Conservation (phyloP, 1,140 invertebrate species). For the Leptinotarsa undecemlineata region DNA sequence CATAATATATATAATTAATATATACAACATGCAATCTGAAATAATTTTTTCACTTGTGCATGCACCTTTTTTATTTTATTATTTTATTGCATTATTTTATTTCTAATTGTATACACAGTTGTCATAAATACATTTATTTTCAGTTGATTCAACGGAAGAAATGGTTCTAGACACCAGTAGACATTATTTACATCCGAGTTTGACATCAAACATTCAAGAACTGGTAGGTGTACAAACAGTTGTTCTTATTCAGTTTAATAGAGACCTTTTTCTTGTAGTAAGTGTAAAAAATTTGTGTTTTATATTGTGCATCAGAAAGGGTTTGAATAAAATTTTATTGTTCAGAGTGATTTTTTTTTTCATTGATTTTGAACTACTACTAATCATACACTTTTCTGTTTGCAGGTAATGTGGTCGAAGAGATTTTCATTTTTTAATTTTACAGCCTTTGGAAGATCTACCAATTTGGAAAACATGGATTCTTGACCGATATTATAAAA, state of each 20-base stretch:
- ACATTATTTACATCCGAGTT: conserved; percentile 81
- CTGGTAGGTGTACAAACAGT: conserved; percentile 59
- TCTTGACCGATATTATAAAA: no score
- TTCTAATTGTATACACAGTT: no score
- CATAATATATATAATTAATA: no score
- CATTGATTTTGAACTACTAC: conserved; percentile 34
- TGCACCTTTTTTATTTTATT: no score
- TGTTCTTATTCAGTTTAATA: conserved; percentile 24
- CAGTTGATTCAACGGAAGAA: not conserved
- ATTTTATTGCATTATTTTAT: no score
- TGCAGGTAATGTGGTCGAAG: conserved; percentile 30
- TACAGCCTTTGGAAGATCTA: conserved; percentile 12
- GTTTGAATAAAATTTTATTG: conserved; percentile 28
- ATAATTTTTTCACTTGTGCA: no score
- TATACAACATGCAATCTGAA: no score
- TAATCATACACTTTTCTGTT: conserved; percentile 42
- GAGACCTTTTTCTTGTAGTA: conserved; percentile 34
- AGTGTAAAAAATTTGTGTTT: conserved; percentile 14
- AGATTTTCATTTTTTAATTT: conserved; percentile 24
- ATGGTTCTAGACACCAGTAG: conserved; percentile 56
- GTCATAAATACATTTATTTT: not conserved
- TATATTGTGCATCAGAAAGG: conserved; percentile 24
- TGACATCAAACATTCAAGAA: conserved; percentile 62
- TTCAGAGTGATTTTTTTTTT: conserved; percentile 8
- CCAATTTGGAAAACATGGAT: not conserved